Base-by-base conservation (phyloP, 2,888 invertebrate species). In the Ophioninae sp. region DNA sequence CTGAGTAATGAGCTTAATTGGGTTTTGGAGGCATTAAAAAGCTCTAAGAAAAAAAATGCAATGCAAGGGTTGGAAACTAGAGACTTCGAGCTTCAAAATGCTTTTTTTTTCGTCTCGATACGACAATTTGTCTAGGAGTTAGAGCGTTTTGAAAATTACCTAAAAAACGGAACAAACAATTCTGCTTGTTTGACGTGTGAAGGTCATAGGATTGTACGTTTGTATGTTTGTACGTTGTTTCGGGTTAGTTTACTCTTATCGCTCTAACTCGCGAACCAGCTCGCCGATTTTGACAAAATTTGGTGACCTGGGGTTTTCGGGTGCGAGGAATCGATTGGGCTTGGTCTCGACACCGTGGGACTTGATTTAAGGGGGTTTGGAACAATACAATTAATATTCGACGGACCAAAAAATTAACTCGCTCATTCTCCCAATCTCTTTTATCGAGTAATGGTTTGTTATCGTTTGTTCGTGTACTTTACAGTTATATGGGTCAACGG, bases 401-500 rank as follows among this genome's bases (percentile, higher is more conserved):
- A 13, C 51, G 51, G 51, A 51, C 51, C 51, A 2, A 51, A 30
- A 17, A 6, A 51, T 51, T 5, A 6, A 13, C 17, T 51, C 10
- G 0, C 9, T 6, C 51, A 1, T 17, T 13, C 13, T 6, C 51
- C 6, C 17, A 51, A 17, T 51, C 17, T 13, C 13, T 17, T 51
- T 51, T 13, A 17, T 10, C 51, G 51, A 51, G 51, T 6, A 2
- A 13, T 2, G 51, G 0, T n/a, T n/a, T n/a, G n/a, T n/a, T n/a
- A n/a, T 13, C 13, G 3, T 13, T 51, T 51, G 51, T 13, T 10
- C 51, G 51, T 51, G 51, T 51, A 51, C 51, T 51, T 51, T 51
- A 51, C 13, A 51, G 51, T 51, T 51, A 51, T 51, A 68, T 78
- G 83, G 83, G 20, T 74, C 74, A 78, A 78, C 81, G 83, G 75